Evolutionary conservation across 2,113 vertebrate genomes (phyloP), one percentile per base, ranked within the genome.

Genomic region (Notarius lentiginosus): DNA sequence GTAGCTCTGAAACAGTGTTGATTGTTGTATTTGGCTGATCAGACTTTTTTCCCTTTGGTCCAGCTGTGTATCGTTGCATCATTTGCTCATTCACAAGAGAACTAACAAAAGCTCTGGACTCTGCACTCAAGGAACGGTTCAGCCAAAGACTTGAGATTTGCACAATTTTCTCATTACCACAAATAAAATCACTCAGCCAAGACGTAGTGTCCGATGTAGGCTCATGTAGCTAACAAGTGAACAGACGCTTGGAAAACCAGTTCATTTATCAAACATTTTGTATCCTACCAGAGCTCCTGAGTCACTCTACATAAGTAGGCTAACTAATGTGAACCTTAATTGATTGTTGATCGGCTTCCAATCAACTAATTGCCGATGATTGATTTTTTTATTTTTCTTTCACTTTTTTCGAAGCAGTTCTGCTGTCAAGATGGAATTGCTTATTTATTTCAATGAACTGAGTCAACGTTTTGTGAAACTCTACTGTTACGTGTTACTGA

Each of bases 11-110:
- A 65, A 47, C 80, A 27, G 12, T n/a, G 22, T 53, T 66, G 61
- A 53, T 14, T 47, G 49, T 51, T 49, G 22, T 5, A 4, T 11
- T 82, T 51, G 61, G 61, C 61, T 82, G 17, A 22, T 56, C 4
- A 24, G 68, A 3, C 11, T 49, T 22, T 5, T 73, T 4, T 9
- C 8, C 53, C 22, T 22, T 15, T 83, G 47, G 41, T 66, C 61
- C 81, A 83, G 81, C 81, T 83, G 81, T 61, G 56, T 81, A 10
- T 2, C 3, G 20, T 83, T 83, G 61, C 81, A 83, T 83, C 81
- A 66, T 63, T 82, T 66, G 18, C 5, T 82, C 30, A n/a, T 65
- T 61, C 61, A 83, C 12, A 18, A 49, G 41, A 66, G 80, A 27
- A 82, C 34, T 82, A 41, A 82, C 60, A 49, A 65, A 82, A 66